These are phyloP conservation scores for Sylvilagus bachmani DNA, from an alignment of 2,113 vertebrate species.

Conservation along the genomic window DNA sequence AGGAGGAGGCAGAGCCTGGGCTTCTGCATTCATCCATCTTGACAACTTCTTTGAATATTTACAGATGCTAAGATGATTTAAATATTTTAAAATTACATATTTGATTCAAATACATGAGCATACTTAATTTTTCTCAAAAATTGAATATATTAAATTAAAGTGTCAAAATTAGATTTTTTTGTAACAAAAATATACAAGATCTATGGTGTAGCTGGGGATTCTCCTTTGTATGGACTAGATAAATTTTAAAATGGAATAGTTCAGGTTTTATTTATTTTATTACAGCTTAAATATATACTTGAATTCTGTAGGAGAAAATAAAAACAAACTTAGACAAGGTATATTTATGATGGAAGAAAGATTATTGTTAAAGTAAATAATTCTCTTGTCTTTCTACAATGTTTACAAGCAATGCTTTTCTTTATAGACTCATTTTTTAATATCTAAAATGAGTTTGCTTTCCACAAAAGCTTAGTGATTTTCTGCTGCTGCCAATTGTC, in stretches of 20 bases:
- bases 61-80: neutral
- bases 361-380: conserved; percentile 24
- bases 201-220: neutral
- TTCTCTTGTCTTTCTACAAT: neutral
- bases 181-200: neutral
- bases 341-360: neutral
- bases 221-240: neutral
- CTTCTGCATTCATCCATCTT: too few relatives aligned
- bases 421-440: conserved; percentile 8
- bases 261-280: neutral
- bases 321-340: conserved; percentile 10
- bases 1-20: too few relatives aligned
- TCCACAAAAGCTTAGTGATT: conserved; percentile 19
- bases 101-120: neutral
- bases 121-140: conserved; percentile 7
- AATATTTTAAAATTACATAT: neutral
- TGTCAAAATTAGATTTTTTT: neutral
- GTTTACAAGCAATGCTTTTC: neutral
- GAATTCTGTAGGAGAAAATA: conserved; percentile 27
- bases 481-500: conserved; percentile 24
- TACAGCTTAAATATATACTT: neutral
- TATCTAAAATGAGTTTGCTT: conserved; percentile 40
- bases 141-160: conserved; percentile 8
- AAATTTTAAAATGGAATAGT: neutral
- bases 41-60: too few relatives aligned